Base-by-base conservation (phyloP, 2,797 vertebrate genomes). In the Rachycentron canadum region DNA sequence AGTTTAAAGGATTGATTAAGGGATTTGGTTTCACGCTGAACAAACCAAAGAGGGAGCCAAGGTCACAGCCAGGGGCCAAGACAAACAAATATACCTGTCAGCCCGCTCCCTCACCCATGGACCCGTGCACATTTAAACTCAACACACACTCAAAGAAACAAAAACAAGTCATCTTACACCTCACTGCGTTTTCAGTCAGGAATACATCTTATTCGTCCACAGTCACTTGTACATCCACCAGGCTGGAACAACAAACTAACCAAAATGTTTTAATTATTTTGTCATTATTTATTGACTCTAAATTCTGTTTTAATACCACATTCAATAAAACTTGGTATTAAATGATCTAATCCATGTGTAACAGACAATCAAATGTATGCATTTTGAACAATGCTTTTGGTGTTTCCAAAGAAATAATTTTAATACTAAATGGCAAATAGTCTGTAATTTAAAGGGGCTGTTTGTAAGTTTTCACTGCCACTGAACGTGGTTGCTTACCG, bases 11-110 rank as follows among this genome's bases (percentile, higher is more conserved):
- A 93, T 94, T 93, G 92, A 95, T 95, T 91, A 88, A 88, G 82
- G 91, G 92, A 92, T 95, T 93, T 94, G 84, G 90, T 94, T 93
- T 93, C 91, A 91, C 86, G 53, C 86, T 88, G 92, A 91, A 93
- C 89, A 89, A 94, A 89, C 90, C 78, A 71, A 79, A 85, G 83
- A 85, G 76, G 78, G 83, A 84, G 74, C 73, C 86, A 78, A 84
- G 89, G 92, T 93, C 91, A 85, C 73, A 84, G 80, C 87, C 88
- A 79, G 82, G 71, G 91, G 89, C 88, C 90, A 82, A 88, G 78
- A 74, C 83, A 92, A 92, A 94, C 91, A 94, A 92, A 93, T 88
- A 89, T 84, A 92, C 72, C 86, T 91, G 84, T 91, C 87, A 90
- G 68, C 58, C 49, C n/a, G 26, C 67, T 71, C 78, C 28, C 69